Base-by-base conservation (phyloP, 2,888 invertebrate genomes). In the Aromia moschata region DNA sequence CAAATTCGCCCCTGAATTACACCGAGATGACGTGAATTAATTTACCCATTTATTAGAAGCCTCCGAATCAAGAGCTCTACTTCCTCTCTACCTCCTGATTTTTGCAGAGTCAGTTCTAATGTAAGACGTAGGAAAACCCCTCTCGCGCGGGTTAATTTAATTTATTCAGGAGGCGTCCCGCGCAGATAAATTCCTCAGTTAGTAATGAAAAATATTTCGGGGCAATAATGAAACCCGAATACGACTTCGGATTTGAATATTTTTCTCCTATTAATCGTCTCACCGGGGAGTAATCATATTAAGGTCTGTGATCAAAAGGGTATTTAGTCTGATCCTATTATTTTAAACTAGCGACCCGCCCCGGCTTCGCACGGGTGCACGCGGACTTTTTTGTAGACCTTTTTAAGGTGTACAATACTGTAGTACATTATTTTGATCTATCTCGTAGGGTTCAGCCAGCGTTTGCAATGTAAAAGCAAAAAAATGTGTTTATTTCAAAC, bases 121-220 rank as follows among this genome's bases (percentile, higher is more conserved):
- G 16, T 16, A 17, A 17, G 17, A 40, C 17, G 15, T 40, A 16
- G 17, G 9, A 17, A 9, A 16, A n/a, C n/a, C 9, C 17, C 12
- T 17, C 17, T 16, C 40, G 16, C 11, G 9, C 17, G 16, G 17
- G 9, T 40, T 40, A 15, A 40, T 40, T 40, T 17, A 40, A 40
- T 40, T 15, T 40, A 40, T 40, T 40, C 40, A 40, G 12, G 16
- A 40, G 40, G 16, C 16, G 40, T 40, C 40, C 10, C 17, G 2
- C 11, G 12, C 40, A 40, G 40, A 40, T 40, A 40, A 40, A 40
- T 15, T 40, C 11, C 16, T 16, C 40, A 10, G 7, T 40, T 40
- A 40, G 17, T 40, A 16, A 40, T 40, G 40, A 17, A 40, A 40
- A 16, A 16, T 16, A 10, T 17, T 2, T 17, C 17, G 9, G 9